Percentiles rank a stretch among this genome's conserved stretches.
Evolutionary conservation across 2,797 vertebrate genomes (phyloP).

Genomic region (Hypotaenidia okinawae): DNA sequence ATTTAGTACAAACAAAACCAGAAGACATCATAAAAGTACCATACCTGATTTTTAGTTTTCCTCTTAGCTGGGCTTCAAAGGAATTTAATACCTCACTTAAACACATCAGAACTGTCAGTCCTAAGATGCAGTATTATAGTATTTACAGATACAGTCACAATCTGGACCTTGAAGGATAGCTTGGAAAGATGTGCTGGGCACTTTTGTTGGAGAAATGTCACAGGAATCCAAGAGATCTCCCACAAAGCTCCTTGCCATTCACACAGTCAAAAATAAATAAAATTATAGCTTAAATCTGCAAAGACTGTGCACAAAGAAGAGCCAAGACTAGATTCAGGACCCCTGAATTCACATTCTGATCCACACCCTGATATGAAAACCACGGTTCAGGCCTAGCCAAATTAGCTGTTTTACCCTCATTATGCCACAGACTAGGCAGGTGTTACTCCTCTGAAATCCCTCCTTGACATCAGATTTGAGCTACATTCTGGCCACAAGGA

Average conservation of each 20-base stretch:
- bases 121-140: background rate
- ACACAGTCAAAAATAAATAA: background rate
- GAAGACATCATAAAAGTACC: background rate
- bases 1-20: background rate
- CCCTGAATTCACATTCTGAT: background rate
- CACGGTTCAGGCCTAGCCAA: background rate
- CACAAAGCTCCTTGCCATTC: background rate
- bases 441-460: background rate
- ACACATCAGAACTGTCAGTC: background rate
- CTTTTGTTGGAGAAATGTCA: background rate
- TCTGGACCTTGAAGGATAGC: background rate
- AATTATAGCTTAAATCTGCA: background rate
- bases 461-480: background rate
- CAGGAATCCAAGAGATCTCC: background rate
- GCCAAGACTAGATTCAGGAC: background rate
- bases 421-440: background rate
- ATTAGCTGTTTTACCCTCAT: background rate
- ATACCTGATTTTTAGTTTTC: background rate
- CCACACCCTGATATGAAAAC: accelerated
- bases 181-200: background rate
- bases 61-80: background rate
- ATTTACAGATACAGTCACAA: background rate
- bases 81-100: background rate
- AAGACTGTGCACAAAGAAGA: background rate
- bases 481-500: background rate